Evolutionary conservation across 2,113 vertebrate species (phyloP).

Genomic region (Passer domesticus): DNA sequence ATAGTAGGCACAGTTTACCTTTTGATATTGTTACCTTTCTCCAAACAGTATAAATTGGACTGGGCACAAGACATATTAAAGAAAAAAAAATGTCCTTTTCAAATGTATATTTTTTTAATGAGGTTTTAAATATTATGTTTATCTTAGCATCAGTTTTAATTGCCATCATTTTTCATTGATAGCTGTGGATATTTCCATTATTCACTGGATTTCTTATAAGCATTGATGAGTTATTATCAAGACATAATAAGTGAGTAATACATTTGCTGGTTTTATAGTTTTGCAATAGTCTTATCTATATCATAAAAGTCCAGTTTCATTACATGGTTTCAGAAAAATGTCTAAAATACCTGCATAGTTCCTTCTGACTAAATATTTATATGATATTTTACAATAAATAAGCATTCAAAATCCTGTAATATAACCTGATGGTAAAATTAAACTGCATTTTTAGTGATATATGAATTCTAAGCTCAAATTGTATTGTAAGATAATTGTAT

Average conservation of each 20-base stretch:
- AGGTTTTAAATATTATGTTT: background rate
- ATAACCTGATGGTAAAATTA: background rate
- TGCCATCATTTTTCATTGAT: background rate
- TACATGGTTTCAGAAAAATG: background rate
- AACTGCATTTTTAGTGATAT: background rate
- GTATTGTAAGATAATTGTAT: background rate
- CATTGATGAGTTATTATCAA: background rate
- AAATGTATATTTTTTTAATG: background rate
- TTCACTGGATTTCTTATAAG: background rate
- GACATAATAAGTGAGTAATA: background rate
- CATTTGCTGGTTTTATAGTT: background rate
- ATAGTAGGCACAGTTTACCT: background rate
- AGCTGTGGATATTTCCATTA: background rate
- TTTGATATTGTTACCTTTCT: background rate
- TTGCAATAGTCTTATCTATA: background rate
- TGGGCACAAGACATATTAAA: background rate
- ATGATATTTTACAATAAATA: background rate
- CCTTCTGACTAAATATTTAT: background rate
- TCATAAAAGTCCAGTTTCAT: background rate
- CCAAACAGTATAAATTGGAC: background rate
- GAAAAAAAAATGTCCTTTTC: background rate
- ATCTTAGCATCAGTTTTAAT: background rate
- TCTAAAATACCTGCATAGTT: background rate
- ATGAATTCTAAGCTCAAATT: background rate
- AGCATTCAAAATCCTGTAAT: background rate